A percentile compares a stretch with the other conserved stretches of the same genome.
phyloP scores from a whole-genome alignment of 2,797 vertebrate species.

The Nannoperca obscura region DNA sequence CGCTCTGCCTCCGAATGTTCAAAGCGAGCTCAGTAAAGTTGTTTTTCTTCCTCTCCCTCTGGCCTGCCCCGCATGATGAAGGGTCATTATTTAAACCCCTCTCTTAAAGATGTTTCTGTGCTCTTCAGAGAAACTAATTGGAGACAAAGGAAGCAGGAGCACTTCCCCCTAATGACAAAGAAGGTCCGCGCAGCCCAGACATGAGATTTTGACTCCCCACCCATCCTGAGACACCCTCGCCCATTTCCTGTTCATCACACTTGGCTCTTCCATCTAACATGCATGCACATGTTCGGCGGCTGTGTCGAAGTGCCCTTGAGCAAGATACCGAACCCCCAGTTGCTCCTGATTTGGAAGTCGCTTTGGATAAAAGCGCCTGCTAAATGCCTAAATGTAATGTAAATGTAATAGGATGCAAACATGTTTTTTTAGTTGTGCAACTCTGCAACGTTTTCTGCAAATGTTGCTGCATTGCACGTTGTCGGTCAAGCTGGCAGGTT shows the following conservation, averaged over 20 bases:
- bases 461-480: conserved; percentile 8
- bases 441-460: conserved; percentile 10
- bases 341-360: too few relatives aligned
- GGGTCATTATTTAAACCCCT: conserved; percentile 86
- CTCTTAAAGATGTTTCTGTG: conserved; percentile 82
- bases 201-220: conserved; percentile 74
- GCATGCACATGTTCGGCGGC: conserved; percentile 20
- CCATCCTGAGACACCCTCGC: conserved; percentile 53
- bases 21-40: conserved; percentile 78
- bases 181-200: conserved; percentile 74
- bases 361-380: too few relatives aligned
- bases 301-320: too few relatives aligned
- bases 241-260: conserved; percentile 57
- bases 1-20: conserved; percentile 80
- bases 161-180: conserved; percentile 87
- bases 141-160: conserved; percentile 82
- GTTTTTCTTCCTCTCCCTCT: conserved; percentile 68
- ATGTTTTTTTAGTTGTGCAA: conserved; percentile 11
- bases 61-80: conserved; percentile 78
- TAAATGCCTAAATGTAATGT: too few relatives aligned
- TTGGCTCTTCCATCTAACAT: conserved; percentile 40
- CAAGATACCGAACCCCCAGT: too few relatives aligned
- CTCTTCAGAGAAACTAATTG: conserved; percentile 86
- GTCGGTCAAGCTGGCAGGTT: conserved; percentile 34
- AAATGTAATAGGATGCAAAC: background rate